Base-by-base conservation (phyloP, 2,113 vertebrate genomes). In the Nibea coibor region DNA sequence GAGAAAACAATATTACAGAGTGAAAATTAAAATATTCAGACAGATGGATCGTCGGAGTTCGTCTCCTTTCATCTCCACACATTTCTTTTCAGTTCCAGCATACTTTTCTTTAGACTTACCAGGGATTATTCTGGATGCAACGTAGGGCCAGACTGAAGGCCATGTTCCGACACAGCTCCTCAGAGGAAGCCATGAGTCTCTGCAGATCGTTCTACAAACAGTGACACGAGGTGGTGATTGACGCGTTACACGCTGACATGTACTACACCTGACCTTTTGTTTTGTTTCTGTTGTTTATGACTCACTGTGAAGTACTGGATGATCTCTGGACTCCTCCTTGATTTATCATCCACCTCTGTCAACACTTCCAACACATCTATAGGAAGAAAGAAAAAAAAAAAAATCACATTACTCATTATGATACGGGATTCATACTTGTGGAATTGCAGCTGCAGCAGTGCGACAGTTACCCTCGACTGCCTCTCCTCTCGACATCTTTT, bases 281-380 rank as follows among this genome's bases (percentile, higher is more conserved):
- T 67, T 7, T 58, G 54, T 39, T 39, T 39, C 12, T 69, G 8
- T 50, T 58, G 39, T 51, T 59, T 0, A 10, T 91, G 91, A 95
- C 97, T 95, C 94, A 99, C 98, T 24, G 94, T 95, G 93, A 99
- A 99, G 92, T 97, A 99, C 78, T 96, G 95, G 75, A 99, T 96
- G 88, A 99, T 96, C 94, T 99, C 98, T 2, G 97, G 97, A 84
- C 96, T 97, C 83, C 98, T 95, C 73, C 96, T 96, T n/a, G 98
- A 98, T 95, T 97, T 98, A 81, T 99, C 98, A 35, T 99, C 98
- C 15, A 99, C 95, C 90, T 99, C 98, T 12, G 95, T 97, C 93
- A 99, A 95, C 69, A 97, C 97, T 42, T 99, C 97, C 91, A 99
- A 78, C 84, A 98, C 95, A 68, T 99, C 98, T 99, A 72, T 1